These are phyloP conservation scores for Nasonia giraulti DNA, from an alignment of 1,140 invertebrate species.

Conservation along the genomic window DNA sequence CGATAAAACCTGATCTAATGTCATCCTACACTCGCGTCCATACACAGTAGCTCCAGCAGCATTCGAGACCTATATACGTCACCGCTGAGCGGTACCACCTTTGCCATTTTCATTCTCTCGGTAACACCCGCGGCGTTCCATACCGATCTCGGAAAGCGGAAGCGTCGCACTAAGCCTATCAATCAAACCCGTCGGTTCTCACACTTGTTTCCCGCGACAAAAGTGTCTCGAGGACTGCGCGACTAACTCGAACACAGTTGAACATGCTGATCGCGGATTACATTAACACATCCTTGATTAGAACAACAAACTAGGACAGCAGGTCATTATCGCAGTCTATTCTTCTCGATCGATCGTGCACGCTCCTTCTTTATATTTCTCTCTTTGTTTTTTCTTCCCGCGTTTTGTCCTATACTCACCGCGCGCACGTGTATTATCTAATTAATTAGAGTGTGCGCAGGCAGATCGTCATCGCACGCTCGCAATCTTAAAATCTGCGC, in stretches of 20 bases:
- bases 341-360: neutral
- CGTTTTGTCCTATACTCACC: neutral
- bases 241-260: neutral
- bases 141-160: slow-evolving; percentile 1
- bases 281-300: slow-evolving; percentile 45
- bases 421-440: neutral
- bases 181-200: neutral
- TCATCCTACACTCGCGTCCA: neutral
- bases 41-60: no score
- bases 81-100: neutral
- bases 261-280: neutral
- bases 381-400: neutral
- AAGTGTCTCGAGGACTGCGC: neutral
- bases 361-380: neutral
- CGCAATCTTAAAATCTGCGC: slow-evolving; percentile 9
- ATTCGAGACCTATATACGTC: neutral
- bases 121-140: neutral
- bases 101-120: neutral
- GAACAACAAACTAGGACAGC: slow-evolving; percentile 29
- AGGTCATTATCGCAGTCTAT: slow-evolving; percentile 31
- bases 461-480: neutral
- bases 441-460: neutral
- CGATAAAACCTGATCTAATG: neutral
- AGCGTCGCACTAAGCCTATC: neutral
- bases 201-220: neutral